Evolutionary conservation across 2,888 invertebrate species (phyloP).

Genomic region (Cheilosia scutellata): DNA sequence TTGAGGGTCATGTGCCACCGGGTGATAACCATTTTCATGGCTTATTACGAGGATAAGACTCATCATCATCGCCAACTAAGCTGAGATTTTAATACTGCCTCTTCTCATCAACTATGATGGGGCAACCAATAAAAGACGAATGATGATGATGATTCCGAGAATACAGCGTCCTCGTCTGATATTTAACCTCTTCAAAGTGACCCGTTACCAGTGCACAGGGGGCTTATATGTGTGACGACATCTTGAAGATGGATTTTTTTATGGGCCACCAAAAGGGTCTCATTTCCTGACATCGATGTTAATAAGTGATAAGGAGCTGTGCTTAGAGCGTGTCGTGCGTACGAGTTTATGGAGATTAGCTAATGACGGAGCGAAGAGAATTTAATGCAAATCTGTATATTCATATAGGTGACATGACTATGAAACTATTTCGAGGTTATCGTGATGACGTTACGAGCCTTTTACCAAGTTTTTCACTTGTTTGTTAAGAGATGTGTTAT

Average conservation of each 20-base stretch:
- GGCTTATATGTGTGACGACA: constrained; percentile 47
- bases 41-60: constrained; percentile 55
- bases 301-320: constrained; percentile 41
- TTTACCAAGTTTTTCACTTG: not conserved
- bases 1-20: constrained; percentile 27
- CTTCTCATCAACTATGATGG: constrained; percentile 16
- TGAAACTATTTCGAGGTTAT: constrained; percentile 34
- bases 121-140: constrained; percentile 37
- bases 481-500: not conserved
- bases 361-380: constrained; percentile 27
- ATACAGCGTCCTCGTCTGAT: constrained; percentile 21
- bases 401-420: constrained; percentile 15
- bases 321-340: constrained; percentile 30
- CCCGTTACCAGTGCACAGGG: constrained; percentile 41
- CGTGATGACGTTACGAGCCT: constrained; percentile 10
- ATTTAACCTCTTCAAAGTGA: constrained; percentile 58
- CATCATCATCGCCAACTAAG: constrained; percentile 45
- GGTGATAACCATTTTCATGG: constrained; percentile 58
- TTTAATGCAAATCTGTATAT: constrained; percentile 37
- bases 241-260: constrained; percentile 58
- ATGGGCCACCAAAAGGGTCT: constrained; percentile 30
- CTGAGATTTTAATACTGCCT: constrained; percentile 58
- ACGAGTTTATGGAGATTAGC: constrained; percentile 26
- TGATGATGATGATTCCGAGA: constrained; percentile 24
- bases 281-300: constrained; percentile 14